Conservation (phyloP, 2,797 vertebrate genomes). For the Melanotaenia maccullochi region DNA sequence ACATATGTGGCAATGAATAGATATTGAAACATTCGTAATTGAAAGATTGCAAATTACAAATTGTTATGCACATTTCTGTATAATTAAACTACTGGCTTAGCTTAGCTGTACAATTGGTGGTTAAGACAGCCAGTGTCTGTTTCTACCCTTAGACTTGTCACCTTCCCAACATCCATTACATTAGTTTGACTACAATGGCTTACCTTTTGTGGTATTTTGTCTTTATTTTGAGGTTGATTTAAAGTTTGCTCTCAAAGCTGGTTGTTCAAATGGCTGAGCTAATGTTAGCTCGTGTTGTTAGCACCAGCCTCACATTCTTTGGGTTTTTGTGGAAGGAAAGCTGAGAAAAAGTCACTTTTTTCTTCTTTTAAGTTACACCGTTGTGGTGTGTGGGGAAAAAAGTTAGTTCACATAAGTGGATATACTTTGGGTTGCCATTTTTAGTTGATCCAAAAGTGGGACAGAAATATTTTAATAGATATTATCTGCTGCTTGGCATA, state of each 20-base stretch:
- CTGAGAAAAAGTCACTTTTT: too few species aligned
- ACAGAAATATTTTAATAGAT: neutral
- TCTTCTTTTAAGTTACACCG: too few species aligned
- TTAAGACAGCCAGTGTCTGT: neutral
- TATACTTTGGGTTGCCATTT: neutral
- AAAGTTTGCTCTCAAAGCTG: neutral
- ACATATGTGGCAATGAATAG: neutral
- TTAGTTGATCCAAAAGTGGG: neutral
- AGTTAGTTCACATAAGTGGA: too few species aligned
- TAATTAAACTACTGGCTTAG: neutral
- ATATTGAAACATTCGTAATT: neutral
- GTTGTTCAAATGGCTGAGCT: neutral
- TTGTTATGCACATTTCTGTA: too few species aligned
- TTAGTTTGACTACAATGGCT: neutral
- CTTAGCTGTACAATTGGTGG: neutral
- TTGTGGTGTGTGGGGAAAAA: too few species aligned
- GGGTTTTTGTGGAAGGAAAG: neutral
- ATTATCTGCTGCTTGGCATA: neutral
- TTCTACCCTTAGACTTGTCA: neutral
- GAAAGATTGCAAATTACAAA: neutral
- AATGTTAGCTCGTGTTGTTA: neutral
- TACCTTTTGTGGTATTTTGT: too few species aligned
- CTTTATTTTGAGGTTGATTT: neutral
- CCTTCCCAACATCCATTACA: neutral
- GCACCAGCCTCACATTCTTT: neutral